Base-by-base conservation (phyloP, 37 sponge, comb jelly and placozoan species). In the Geodia barretti region DNA sequence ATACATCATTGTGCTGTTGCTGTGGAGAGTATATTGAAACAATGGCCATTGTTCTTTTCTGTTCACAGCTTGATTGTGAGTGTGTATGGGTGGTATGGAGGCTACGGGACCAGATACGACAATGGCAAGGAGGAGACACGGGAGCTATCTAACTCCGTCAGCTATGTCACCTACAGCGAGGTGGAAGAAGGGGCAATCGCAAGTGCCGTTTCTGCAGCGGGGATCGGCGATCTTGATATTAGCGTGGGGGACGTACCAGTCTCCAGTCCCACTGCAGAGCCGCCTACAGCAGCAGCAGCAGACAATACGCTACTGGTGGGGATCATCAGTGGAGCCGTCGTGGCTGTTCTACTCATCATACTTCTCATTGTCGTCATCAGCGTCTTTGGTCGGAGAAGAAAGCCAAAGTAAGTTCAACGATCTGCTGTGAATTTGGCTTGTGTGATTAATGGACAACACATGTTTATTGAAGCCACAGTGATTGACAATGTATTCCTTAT, bases 11-110 rank as follows among this genome's bases (percentile, higher is more conserved):
- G 60, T 58, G 19, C 11, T 21, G 11, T 58, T 58, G 17, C 19
- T 58, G 11, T 11, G 11, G 60, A 19, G 11, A 58, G 17, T 11
- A 58, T 58, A 58, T 19, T 58, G 11, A 58, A 20, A 20, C 11
- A 58, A 11, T 58, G 60, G 60, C 19, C 60, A 58, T 58, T 58
- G 17, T 21, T 19, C 19, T 19, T 58, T 26, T 24, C 17, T 24
- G 7, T 21, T 69, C 29, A 29, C 26, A 80, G 81, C 25, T 37
- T 80, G 4, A 71, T 30, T 9, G 74, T 82, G 47, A 37, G 2
- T 40, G 35, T 82, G 65, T 73, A 71, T 28, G 81, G 81, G 1
- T 80, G 81, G 81, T 71, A 61, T 60, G 81, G 81, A 23, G 21
- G 26, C 21, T 1, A 29, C 1, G 71, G 37, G 17, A 21, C 61